Conservation (phyloP, 2,113 vertebrate genomes). For the Hiodon tergisus region DNA sequence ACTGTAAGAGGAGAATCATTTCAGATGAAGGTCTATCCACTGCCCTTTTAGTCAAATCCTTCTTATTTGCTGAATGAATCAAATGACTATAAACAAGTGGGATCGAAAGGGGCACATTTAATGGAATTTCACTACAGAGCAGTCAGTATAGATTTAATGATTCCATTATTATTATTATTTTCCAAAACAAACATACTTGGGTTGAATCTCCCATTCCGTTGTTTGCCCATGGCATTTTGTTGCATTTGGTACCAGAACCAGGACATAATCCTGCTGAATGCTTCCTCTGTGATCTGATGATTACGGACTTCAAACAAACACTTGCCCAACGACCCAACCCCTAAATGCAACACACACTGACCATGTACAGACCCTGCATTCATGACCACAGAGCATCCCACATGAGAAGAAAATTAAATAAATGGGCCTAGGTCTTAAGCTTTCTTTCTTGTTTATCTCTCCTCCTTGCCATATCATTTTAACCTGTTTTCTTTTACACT, state of each 20-base stretch:
- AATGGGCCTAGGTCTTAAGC: too few species aligned
- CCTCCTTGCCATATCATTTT: too few species aligned
- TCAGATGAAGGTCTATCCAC: too few species aligned
- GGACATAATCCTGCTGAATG: background rate
- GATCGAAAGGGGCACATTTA: background rate
- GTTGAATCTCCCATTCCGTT: background rate
- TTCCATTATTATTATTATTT: background rate
- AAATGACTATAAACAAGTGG: background rate
- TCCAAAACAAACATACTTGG: background rate
- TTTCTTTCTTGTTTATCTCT: too few species aligned
- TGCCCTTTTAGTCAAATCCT: too few species aligned
- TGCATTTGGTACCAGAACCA: background rate
- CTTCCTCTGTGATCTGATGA: constrained; percentile 13
- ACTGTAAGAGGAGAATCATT: too few species aligned
- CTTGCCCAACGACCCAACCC: constrained; percentile 9
- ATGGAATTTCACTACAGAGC: background rate
- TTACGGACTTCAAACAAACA: constrained; percentile 12
- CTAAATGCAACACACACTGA: constrained; percentile 21
- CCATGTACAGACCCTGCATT: background rate
- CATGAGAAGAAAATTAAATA: background rate
- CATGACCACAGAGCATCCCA: background rate
- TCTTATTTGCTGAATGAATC: background rate
- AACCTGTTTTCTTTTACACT: too few species aligned
- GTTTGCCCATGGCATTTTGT: background rate
- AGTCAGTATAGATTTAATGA: background rate